Evolutionary conservation across 2,888 invertebrate genomes (phyloP).

Genomic region (Polietes domitor): DNA sequence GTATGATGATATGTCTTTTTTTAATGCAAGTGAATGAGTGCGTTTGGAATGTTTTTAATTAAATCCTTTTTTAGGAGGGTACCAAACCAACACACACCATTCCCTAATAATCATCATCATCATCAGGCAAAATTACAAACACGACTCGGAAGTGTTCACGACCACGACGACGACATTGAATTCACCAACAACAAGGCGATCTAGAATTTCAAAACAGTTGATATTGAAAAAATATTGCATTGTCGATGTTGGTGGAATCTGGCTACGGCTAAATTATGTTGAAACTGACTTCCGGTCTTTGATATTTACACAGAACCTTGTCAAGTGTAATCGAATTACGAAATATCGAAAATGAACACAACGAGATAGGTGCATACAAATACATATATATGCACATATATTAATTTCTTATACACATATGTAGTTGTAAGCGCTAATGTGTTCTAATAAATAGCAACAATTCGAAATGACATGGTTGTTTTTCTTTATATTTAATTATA

Average conservation of each 20-base stretch:
- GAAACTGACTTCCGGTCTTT: not conserved
- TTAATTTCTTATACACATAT: not conserved
- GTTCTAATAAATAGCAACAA: too few species aligned
- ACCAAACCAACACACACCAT: too few species aligned
- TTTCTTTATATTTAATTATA: too few species aligned
- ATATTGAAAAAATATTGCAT: not conserved
- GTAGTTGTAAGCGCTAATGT: not conserved
- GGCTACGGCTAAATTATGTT: not conserved
- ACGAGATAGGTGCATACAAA: not conserved
- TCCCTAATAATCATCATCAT: too few species aligned
- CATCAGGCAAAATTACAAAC: too few species aligned
- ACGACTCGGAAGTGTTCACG: not conserved
- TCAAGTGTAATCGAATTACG: not conserved
- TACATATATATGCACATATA: not conserved
- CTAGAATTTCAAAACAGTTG: conserved; percentile 5
- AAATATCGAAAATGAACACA: not conserved
- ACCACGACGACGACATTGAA: not conserved
- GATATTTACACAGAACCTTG: not conserved
- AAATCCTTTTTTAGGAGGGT: not conserved
- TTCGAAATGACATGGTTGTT: too few species aligned
- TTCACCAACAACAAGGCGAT: not conserved
- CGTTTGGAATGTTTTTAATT: not conserved
- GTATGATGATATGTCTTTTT: too few species aligned
- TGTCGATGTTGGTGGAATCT: too few species aligned
- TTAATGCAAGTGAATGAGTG: too few species aligned